A percentile compares a stretch with the other conserved stretches of the same genome.
Conservation (phyloP, 2,797 vertebrate genomes). For the Amblyraja radiata region DNA sequence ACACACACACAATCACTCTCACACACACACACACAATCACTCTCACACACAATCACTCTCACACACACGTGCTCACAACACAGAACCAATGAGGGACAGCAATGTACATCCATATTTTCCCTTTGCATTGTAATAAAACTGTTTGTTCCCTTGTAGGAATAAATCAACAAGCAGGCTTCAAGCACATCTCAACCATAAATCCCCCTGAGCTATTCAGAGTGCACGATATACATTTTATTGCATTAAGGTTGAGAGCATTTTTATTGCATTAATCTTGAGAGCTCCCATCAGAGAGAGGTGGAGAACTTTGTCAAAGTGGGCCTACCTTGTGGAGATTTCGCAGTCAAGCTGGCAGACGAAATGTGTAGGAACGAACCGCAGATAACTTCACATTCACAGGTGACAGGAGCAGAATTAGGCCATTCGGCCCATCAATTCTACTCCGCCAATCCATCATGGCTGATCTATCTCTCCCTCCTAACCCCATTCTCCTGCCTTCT, state of each 20-base stretch:
- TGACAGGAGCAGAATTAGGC: no score
- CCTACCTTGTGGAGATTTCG: no score
- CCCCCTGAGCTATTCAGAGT: background rate
- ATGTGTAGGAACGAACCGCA: no score
- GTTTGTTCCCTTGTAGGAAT: background rate
- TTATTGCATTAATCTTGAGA: background rate
- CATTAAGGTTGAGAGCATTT: background rate
- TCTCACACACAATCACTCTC: background rate
- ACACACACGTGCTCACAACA: background rate
- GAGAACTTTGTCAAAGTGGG: no score
- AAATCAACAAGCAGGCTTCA: conserved; percentile 17
- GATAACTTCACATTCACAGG: no score
- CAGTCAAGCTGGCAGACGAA: no score
- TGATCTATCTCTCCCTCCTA: no score
- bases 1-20: background rate
- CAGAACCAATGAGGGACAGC: background rate
- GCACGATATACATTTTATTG: conserved; percentile 18
- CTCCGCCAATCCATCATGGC: no score
- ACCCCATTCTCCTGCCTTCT: no score
- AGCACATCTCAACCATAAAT: background rate
- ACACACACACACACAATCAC: background rate
- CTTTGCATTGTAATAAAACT: background rate
- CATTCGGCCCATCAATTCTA: no score
- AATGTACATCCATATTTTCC: background rate
- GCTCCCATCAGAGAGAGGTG: background rate